Conservation (phyloP, 30 jellyfish, hydroid and myxozoan species). For the Sanderia malayensis region DNA sequence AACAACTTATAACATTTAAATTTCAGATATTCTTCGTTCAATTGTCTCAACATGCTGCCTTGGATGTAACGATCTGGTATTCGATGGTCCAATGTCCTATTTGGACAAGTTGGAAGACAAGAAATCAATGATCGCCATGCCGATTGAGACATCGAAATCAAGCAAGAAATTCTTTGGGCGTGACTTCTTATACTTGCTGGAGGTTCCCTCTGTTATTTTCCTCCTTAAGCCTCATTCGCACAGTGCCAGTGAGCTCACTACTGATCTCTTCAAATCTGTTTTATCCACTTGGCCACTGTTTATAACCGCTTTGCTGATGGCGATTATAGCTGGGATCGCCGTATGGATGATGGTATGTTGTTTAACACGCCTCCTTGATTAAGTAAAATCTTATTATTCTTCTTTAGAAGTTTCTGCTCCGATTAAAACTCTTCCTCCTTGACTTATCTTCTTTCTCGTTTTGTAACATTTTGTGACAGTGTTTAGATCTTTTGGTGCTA, state of each 20-base stretch:
- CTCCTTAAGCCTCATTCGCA: slow-evolving; percentile 42
- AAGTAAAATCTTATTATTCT: neutral
- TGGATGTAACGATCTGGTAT: slow-evolving; percentile 64
- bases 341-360: slow-evolving; percentile 82
- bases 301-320: slow-evolving; percentile 73
- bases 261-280: slow-evolving; percentile 70
- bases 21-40: slow-evolving; percentile 65
- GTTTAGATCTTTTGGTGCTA: too few relatives aligned
- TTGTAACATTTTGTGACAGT: too few relatives aligned
- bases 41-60: slow-evolving; percentile 74
- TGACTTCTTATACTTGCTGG: slow-evolving; percentile 57
- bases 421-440: too few relatives aligned
- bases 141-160: slow-evolving; percentile 65
- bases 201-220: slow-evolving; percentile 67
- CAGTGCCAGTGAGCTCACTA: slow-evolving; percentile 66
- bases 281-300: slow-evolving; percentile 82
- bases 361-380: neutral
- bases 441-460: too few relatives aligned
- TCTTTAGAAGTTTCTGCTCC: too few relatives aligned
- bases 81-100: slow-evolving; percentile 64
- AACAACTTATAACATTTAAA: too few relatives aligned
- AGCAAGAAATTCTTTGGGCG: slow-evolving; percentile 63
- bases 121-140: slow-evolving; percentile 62
- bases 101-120: slow-evolving; percentile 35
- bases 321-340: slow-evolving; percentile 79